These are phyloP conservation scores for Myotis vivesi DNA, from an alignment of 2,797 vertebrate genomes.

Conservation along the genomic window DNA sequence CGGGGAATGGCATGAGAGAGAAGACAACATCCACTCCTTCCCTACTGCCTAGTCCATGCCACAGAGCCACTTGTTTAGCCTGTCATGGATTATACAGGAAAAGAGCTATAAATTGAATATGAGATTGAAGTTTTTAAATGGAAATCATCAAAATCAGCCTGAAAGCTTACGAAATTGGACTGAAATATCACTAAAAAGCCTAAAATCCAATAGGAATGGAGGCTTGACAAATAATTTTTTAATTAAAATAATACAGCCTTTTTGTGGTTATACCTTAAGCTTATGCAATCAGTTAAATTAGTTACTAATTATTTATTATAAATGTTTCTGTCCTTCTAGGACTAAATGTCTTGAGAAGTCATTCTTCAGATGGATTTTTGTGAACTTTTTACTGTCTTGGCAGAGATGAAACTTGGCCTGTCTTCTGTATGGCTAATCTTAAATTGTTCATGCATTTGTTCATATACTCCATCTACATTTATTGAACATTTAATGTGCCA, in stretches of 20 bases:
- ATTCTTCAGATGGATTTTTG: background rate
- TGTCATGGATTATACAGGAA: background rate
- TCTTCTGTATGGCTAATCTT: slow-evolving; percentile 41
- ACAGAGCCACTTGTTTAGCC: background rate
- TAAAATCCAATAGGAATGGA: background rate
- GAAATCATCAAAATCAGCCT: background rate
- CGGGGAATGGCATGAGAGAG: background rate
- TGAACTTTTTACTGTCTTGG: background rate
- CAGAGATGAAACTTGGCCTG: slow-evolving; percentile 43
- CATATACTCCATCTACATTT: slow-evolving; percentile 57
- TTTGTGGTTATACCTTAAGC: background rate
- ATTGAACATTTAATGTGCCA: slow-evolving; percentile 63
- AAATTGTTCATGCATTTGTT: slow-evolving; percentile 54
- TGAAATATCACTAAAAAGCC: background rate
- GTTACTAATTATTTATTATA: background rate
- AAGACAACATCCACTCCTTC: background rate
- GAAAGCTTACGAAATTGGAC: background rate
- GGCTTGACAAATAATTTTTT: background rate
- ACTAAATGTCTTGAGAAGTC: background rate
- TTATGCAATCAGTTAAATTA: slow-evolving; percentile 8
- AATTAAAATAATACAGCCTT: background rate
- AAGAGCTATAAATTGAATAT: background rate
- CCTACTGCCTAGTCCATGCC: background rate
- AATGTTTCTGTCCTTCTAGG: background rate
- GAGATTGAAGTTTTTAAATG: background rate